A percentile compares a stretch with the other conserved stretches of the same genome.
Conservation (phyloP, 2,113 vertebrate genomes). For the Cynopterus brachyotis region DNA sequence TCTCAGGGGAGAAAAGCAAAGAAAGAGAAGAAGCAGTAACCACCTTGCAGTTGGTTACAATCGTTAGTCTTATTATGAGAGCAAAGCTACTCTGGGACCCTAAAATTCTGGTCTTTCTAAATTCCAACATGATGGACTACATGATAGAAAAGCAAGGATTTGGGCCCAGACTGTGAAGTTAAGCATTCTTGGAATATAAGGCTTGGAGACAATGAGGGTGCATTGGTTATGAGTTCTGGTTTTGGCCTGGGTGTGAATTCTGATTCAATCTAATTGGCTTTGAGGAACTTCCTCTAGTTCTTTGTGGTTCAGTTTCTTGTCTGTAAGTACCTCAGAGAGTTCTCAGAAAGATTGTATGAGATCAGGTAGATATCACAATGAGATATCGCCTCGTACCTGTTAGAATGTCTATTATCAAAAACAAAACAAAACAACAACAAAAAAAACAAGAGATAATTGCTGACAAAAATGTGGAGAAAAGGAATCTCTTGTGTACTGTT, state of each 20-base stretch:
- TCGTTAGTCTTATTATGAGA: neutral
- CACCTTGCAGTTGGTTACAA: neutral
- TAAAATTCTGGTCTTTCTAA: neutral
- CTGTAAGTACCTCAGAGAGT: neutral
- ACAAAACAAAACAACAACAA: too few relatives aligned
- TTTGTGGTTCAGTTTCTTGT: neutral
- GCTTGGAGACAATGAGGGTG: rapidly evolving
- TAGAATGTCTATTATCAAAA: neutral
- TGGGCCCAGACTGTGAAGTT: too few relatives aligned
- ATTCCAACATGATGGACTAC: neutral
- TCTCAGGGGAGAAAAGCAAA: neutral
- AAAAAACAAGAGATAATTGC: neutral
- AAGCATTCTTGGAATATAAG: neutral
- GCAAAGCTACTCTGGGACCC: neutral
- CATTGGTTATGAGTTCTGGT: neutral
- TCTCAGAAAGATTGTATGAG: neutral
- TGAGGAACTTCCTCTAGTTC: neutral
- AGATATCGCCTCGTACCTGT: neutral
- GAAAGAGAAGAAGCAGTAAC: neutral
- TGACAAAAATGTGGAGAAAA: neutral
- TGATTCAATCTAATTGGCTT: neutral
- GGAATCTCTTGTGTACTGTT: neutral
- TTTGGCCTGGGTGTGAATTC: neutral
- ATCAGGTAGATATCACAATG: neutral
- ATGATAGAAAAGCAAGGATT: neutral